Conservation (phyloP, 2,888 invertebrate species). For the Perizoma affinitatum region DNA sequence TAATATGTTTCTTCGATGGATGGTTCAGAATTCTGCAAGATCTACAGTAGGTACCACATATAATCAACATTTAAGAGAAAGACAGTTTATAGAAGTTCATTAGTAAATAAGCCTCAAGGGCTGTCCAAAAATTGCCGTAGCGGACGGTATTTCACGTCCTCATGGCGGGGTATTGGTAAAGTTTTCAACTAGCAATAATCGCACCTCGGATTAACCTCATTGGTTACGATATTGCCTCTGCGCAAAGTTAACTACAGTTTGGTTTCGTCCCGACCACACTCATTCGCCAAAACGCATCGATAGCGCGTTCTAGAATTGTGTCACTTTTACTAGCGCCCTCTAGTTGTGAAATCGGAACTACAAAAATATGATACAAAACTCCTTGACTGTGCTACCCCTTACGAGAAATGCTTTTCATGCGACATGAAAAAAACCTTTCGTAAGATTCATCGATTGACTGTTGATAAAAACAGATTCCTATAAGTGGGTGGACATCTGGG, state of each 20-base stretch:
- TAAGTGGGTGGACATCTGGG: constrained; percentile 29
- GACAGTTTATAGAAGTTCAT: too few relatives aligned
- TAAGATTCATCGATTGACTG: too few relatives aligned
- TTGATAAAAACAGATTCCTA: background rate
- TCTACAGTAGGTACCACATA: too few relatives aligned
- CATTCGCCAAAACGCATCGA: constrained; percentile 39
- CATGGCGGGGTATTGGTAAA: constrained; percentile 85
- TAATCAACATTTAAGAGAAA: too few relatives aligned
- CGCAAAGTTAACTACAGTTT: constrained; percentile 88
- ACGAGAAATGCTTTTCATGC: too few relatives aligned
- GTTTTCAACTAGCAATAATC: constrained; percentile 97
- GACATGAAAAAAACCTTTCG: too few relatives aligned
- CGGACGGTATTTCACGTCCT: constrained; percentile 80
- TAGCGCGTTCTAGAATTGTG: constrained; percentile 51
- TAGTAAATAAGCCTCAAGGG: constrained; percentile 57
- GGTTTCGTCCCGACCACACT: background rate
- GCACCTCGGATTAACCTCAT: constrained; percentile 95
- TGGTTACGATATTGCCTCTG: constrained; percentile 97
- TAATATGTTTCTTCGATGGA: too few relatives aligned
- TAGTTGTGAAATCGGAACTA: constrained; percentile 39
- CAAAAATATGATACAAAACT: background rate
- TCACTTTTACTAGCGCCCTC: constrained; percentile 56
- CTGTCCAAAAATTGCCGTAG: constrained; percentile 78
- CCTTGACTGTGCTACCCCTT: too few relatives aligned
- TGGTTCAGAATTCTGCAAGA: too few relatives aligned